Evolutionary conservation across 2,113 vertebrate species (phyloP).

Genomic region (Lophotis ruficrista): DNA sequence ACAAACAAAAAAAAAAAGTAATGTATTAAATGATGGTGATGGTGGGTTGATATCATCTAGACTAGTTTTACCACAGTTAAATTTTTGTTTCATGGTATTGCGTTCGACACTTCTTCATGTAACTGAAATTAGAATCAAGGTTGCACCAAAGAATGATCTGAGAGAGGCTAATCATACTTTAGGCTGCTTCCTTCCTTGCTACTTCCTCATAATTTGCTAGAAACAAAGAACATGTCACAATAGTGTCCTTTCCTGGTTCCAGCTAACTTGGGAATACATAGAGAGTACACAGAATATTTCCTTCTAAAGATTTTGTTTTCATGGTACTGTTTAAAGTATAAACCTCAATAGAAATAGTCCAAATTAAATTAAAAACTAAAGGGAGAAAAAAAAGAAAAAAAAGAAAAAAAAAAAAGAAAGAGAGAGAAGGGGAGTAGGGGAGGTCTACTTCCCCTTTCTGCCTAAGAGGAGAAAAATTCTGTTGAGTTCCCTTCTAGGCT

Average conservation of each 20-base stretch:
- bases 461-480: not conserved
- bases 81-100: not conserved
- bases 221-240: not conserved
- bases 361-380: not conserved
- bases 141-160: not conserved
- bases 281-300: not conserved
- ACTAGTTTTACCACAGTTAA: not conserved
- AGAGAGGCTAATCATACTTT: not conserved
- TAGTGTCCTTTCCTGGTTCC: not conserved
- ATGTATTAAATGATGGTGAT: not conserved
- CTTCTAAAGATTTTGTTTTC: not conserved
- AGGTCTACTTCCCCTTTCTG: not conserved
- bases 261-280: not conserved
- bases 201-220: not conserved
- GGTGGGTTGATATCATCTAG: not conserved
- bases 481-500: not conserved
- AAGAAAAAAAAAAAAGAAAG: rapidly evolving
- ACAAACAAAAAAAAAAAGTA: not conserved
- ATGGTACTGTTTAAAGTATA: not conserved
- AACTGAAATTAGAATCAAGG: not conserved
- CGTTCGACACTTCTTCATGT: not conserved
- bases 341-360: not conserved
- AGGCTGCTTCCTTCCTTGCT: not conserved
- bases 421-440: not conserved
- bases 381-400: not conserved